Conservation (phyloP, 1,140 invertebrate species). For the Solenopsis fugax region DNA sequence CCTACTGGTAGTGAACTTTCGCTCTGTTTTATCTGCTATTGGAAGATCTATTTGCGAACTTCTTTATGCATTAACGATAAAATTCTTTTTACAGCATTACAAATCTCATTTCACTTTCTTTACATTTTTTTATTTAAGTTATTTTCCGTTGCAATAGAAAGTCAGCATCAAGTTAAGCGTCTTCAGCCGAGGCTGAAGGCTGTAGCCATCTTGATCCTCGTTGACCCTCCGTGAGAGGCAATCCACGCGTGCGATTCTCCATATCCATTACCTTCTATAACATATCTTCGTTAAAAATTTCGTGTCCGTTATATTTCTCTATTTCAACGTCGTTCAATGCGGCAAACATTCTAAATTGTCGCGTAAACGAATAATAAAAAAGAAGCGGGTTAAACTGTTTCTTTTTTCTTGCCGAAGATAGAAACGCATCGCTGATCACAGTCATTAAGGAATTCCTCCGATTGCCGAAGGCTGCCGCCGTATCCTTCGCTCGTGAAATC, state of each 20-base stretch:
- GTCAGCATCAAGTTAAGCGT: not conserved
- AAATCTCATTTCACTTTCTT: not conserved
- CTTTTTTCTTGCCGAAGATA: constrained; percentile 18
- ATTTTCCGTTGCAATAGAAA: not conserved
- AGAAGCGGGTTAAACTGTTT: not conserved
- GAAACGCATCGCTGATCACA: constrained; percentile 42
- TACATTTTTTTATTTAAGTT: not conserved
- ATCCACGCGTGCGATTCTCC: not conserved
- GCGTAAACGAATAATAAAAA: not conserved
- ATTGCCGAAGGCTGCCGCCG: constrained; percentile 14
- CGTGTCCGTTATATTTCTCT: not conserved
- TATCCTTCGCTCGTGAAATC: constrained; percentile 60
- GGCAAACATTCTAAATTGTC: not conserved
- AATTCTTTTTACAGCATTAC: not conserved
- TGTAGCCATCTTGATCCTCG: not conserved
- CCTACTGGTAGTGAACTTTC: not conserved
- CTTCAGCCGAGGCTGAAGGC: not conserved
- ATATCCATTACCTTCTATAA: not conserved
- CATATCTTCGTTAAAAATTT: not conserved
- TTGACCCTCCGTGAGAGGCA: not conserved
- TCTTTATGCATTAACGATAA: not conserved
- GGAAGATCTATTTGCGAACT: not conserved
- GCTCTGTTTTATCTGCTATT: not conserved
- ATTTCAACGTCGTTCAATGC: not conserved
- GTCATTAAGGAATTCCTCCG: constrained; percentile 42